Percentiles rank a stretch among this genome's conserved stretches.
Evolutionary conservation across 2,888 invertebrate species (phyloP).

Genomic region (Ennomos erosarius): DNA sequence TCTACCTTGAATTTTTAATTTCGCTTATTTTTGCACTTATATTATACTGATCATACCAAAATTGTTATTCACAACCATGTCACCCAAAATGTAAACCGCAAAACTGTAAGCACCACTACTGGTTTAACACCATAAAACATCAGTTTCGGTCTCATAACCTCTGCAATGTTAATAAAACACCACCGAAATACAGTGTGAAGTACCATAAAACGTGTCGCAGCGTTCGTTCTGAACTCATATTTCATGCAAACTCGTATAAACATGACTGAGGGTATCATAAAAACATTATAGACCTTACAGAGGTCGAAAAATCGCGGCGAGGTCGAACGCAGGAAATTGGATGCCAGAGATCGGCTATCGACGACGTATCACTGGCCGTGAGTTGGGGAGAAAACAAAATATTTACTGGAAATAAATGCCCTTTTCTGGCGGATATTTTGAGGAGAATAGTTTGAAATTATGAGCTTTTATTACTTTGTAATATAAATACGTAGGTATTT

Average conservation of each 20-base stretch:
- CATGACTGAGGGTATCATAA: constrained; percentile 22
- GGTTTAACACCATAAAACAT: too few relatives aligned
- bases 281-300: constrained; percentile 26
- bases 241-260: constrained; percentile 30
- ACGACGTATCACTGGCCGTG: background rate
- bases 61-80: too few relatives aligned
- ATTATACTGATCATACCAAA: too few relatives aligned
- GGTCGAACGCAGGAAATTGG: constrained; percentile 31
- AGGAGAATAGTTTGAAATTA: background rate
- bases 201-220: constrained; percentile 21
- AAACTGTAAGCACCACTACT: too few relatives aligned
- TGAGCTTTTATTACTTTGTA: too few relatives aligned
- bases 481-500: too few relatives aligned
- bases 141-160: too few relatives aligned
- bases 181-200: constrained; percentile 16
- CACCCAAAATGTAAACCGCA: too few relatives aligned
- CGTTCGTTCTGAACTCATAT: constrained; percentile 18
- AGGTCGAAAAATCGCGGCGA: constrained; percentile 20
- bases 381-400: constrained; percentile 5
- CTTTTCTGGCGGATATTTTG: background rate
- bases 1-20: too few relatives aligned
- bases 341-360: constrained; percentile 29
- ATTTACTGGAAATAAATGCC: constrained; percentile 2
- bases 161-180: constrained; percentile 14
- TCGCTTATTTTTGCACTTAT: too few relatives aligned